Percentiles rank a stretch among this genome's conserved stretches.
phyloP scores from a whole-genome alignment of 2,797 vertebrate genomes.

The Pristis pectinata region DNA sequence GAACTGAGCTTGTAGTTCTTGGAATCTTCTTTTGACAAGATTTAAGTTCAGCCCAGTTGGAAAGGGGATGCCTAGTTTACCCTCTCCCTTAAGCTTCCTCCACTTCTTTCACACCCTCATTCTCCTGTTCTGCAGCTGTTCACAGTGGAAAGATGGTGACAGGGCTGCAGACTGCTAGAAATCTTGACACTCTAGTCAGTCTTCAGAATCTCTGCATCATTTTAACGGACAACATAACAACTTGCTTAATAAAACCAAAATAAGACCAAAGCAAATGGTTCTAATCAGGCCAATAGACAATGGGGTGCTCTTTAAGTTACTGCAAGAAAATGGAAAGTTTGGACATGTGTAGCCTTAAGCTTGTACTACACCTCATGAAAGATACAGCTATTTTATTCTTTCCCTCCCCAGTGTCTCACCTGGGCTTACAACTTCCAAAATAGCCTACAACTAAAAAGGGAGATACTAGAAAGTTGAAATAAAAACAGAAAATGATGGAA shows the following conservation, averaged over 20 bases:
- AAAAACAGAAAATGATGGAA: no score
- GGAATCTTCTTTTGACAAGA: no score
- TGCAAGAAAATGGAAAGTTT: background rate
- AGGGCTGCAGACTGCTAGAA: no score
- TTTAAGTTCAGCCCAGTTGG: no score
- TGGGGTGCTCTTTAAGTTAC: background rate
- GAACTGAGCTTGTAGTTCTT: no score
- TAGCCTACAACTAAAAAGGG: no score
- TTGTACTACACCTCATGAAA: background rate
- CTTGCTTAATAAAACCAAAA: background rate
- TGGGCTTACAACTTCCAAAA: background rate
- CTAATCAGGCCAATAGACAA: background rate
- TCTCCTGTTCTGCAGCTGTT: no score
- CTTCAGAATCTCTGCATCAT: background rate
- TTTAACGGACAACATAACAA: background rate
- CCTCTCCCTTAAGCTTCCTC: no score
- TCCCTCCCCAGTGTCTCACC: background rate
- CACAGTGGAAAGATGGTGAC: no score
- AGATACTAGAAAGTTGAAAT: no score
- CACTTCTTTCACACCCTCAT: no score
- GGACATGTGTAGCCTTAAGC: background rate
- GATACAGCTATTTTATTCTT: background rate
- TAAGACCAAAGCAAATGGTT: background rate
- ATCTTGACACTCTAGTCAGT: background rate
- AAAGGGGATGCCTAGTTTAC: no score